Conservation (phyloP, 2,797 vertebrate genomes). For the Bovichtus diacanthus region DNA sequence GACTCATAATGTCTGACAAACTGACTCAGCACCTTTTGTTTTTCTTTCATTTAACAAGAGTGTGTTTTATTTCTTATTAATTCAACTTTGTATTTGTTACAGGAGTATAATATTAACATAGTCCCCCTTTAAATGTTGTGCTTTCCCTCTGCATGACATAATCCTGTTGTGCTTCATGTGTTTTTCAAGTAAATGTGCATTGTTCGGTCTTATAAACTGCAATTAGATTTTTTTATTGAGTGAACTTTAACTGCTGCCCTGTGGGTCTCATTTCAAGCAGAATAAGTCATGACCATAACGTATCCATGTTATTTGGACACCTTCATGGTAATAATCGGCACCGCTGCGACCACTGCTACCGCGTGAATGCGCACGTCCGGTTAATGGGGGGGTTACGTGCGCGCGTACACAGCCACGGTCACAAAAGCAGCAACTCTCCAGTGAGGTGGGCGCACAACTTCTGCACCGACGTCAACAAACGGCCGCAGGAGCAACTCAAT, state of each 20-base stretch:
- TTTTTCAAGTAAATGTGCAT: background rate
- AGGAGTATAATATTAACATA: background rate
- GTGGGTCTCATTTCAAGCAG: background rate
- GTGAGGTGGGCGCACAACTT: constrained; percentile 43
- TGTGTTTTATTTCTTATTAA: background rate
- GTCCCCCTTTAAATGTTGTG: background rate
- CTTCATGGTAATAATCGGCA: background rate
- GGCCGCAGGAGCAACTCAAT: background rate
- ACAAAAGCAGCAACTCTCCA: constrained; percentile 70
- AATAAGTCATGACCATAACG: background rate
- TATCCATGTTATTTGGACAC: background rate
- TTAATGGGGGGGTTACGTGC: constrained; percentile 47
- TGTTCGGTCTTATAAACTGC: background rate
- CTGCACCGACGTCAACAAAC: constrained; percentile 24
- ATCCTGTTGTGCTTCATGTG: background rate
- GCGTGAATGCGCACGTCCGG: constrained; percentile 74
- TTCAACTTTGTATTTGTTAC: background rate
- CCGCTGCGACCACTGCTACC: background rate
- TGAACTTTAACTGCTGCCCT: too few relatives aligned
- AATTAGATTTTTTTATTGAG: background rate
- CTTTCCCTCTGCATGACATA: background rate
- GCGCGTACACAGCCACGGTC: constrained; percentile 52
- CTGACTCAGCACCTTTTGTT: background rate
- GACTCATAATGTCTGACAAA: background rate
- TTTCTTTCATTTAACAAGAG: background rate